These are phyloP conservation scores for Leucoraja ocellata DNA, from an alignment of 2,797 vertebrate genomes.

Conservation along the genomic window DNA sequence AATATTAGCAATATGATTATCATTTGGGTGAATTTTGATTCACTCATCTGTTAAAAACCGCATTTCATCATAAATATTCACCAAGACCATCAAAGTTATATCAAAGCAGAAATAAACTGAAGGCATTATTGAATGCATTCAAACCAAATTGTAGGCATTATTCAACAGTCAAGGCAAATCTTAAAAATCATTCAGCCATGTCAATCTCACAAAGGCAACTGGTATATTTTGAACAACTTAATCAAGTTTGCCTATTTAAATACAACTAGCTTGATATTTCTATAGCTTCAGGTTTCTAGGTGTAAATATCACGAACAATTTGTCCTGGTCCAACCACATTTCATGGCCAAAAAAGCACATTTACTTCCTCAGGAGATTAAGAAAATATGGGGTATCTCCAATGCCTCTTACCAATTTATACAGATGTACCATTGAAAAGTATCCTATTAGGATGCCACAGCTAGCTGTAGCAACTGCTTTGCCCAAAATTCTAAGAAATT, in stretches of 20 bases:
- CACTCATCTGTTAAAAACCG: neutral
- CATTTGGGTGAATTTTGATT: neutral
- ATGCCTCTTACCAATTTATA: too few species aligned
- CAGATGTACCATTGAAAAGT: too few species aligned
- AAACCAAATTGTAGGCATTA: neutral
- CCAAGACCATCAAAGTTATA: neutral
- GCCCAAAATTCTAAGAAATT: too few species aligned
- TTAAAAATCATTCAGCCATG: neutral
- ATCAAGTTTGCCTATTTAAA: neutral
- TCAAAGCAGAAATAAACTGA: neutral
- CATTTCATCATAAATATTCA: neutral
- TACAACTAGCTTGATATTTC: neutral
- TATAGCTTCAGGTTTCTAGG: too few species aligned
- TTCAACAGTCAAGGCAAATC: slow-evolving; percentile 7
- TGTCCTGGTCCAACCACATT: too few species aligned
- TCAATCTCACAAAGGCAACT: neutral
- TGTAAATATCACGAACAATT: too few species aligned
- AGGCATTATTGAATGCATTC: neutral
- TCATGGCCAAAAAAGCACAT: too few species aligned
- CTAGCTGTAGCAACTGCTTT: too few species aligned
- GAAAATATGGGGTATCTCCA: too few species aligned
- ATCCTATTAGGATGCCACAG: too few species aligned
- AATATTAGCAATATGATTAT: neutral
- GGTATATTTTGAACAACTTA: neutral
- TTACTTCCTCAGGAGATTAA: too few species aligned